Conservation (phyloP, 2,888 invertebrate genomes). For the Mythimna ferrago region DNA sequence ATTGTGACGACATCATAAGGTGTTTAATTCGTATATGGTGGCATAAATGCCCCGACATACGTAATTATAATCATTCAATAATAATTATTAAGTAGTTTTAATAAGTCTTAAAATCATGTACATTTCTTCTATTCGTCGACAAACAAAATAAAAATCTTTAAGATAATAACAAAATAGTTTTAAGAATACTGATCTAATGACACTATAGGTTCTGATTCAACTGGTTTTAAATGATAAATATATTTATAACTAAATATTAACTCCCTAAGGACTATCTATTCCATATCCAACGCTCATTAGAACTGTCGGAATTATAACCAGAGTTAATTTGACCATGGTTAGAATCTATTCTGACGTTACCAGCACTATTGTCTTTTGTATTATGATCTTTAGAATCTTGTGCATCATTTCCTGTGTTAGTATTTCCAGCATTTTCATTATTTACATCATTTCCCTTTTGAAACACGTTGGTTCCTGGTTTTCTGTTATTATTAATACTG, state of each 20-base stretch:
- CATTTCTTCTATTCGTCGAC: neutral
- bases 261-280: neutral
- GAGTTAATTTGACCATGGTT: neutral
- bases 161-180: neutral
- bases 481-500: neutral
- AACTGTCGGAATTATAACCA: neutral
- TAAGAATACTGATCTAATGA: slow-evolving; percentile 16
- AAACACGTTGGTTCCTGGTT: neutral
- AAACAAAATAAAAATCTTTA: neutral
- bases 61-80: too few relatives aligned
- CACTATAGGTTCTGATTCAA: neutral
- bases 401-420: neutral
- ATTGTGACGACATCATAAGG: too few relatives aligned
- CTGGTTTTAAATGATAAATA: neutral
- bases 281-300: slow-evolving; percentile 37
- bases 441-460: neutral
- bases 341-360: neutral
- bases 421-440: neutral
- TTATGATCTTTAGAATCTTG: neutral
- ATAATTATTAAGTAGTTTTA: too few relatives aligned
- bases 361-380: slow-evolving; percentile 1
- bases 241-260: neutral
- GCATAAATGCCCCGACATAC: too few relatives aligned
- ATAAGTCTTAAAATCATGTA: too few relatives aligned
- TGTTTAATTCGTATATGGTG: too few relatives aligned